Base-by-base conservation (phyloP, 2,113 vertebrate species). In the Stomatorhinus ivindoensis region DNA sequence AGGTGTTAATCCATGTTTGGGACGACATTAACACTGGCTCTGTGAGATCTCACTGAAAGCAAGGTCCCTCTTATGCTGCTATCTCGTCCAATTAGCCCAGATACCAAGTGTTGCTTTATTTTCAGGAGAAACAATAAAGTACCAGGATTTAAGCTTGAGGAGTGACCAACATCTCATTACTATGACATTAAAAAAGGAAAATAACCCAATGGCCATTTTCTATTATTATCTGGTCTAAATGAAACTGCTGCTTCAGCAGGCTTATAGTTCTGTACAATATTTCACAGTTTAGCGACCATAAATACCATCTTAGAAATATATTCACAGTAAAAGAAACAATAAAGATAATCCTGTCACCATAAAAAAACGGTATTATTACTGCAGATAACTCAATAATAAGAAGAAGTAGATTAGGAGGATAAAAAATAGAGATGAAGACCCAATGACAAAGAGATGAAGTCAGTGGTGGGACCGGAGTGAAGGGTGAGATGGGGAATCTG, bases 91-190 rank as follows among this genome's bases (percentile, higher is more conserved):
- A 84, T 46, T 80, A 58, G 24, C 13, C 24, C 39, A 27, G 51
- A 27, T 58, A 58, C 8, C 3, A 2, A 58, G n/a, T 0, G 21
- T 3, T 89, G 19, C 35, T 58, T 84, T 31, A 89, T 58, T 58
- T 73, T 88, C 50, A 17, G 69, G 39, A 42, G 8, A 44, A 65
- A 69, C 46, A 11, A 51, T 90, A 47, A 90, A 86, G 80, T 65
- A 42, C 88, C 87, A 91, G 92, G 91, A 92, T 92, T 90, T 92
- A 92, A 93, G 93, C 91, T 92, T 58, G 42, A 35, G 61, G 90
- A 82, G 83, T 46, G 88, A 90, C n/a, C 65, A 90, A 91, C 86
- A 89, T 90, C 88, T 88, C 42, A 86, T 42, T 42, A 55, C 58
- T 27, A 17, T 24, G 87, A 92, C 91, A 93, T 24, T 89, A 93